Percentiles rank a stretch among this genome's conserved stretches.
phyloP scores from a whole-genome alignment of 2,113 vertebrate species.

The Macrotus californicus region DNA sequence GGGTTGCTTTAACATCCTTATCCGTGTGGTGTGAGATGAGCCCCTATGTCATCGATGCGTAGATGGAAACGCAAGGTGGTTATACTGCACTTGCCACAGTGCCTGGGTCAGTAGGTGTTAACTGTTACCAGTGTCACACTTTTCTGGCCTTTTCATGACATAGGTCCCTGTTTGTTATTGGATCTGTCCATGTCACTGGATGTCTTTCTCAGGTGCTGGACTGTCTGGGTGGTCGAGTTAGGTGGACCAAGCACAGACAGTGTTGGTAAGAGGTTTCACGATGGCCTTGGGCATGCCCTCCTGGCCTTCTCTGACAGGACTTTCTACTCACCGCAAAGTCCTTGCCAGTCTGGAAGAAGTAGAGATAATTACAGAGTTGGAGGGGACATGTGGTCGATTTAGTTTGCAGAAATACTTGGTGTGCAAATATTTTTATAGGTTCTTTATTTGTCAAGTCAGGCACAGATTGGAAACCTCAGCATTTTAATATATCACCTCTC shows the following conservation, averaged over 20 bases:
- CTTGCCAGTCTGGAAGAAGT: background rate
- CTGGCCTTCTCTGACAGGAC: background rate
- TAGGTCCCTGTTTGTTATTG: background rate
- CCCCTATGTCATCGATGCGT: rapidly evolving
- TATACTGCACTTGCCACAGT: background rate
- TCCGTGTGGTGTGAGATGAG: background rate
- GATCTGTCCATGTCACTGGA: background rate
- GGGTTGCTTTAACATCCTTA: background rate
- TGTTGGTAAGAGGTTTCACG: rapidly evolving
- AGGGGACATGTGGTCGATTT: background rate
- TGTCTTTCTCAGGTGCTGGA: background rate
- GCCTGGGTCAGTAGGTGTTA: background rate
- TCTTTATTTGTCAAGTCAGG: background rate
- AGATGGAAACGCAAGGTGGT: background rate
- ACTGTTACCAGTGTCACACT: background rate
- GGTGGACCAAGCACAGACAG: no score
- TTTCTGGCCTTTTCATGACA: background rate
- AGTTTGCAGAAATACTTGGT: background rate
- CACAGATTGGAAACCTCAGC: background rate
- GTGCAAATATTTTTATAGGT: background rate
- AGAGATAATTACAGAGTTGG: background rate
- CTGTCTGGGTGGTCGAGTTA: rapidly evolving
- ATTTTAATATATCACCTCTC: background rate
- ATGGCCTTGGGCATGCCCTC: background rate
- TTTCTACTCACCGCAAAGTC: background rate